Base-by-base conservation (phyloP, 2,888 invertebrate genomes). In the Clitarchus hookeri region DNA sequence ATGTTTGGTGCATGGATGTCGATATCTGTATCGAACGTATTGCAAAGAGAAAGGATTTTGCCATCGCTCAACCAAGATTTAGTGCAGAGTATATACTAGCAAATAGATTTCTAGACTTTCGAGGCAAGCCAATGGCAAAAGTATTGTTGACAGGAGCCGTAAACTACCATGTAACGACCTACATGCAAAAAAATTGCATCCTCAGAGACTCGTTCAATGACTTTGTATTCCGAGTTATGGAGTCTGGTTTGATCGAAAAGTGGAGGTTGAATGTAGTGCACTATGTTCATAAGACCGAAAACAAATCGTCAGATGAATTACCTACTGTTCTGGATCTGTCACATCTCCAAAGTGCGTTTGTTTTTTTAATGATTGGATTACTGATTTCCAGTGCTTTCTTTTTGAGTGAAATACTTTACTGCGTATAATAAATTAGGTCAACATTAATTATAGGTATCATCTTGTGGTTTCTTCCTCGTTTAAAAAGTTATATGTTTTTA, bases 181-280 rank as follows among this genome's bases (percentile, higher is more conserved):
- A 82, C 36, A 82, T 44, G 27, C 82, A 82, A 44, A 82, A 82
- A 23, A 36, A 82, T 23, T 36, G 23, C 82, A 82, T 36, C 27
- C 4, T 82, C 8, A 23, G 8, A 13, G 82, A 23, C 19, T 13
- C 44, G 23, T 44, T 27, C n/a, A 65, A 65, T 19, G 65, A 65
- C 11, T 65, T 65, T 19, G 19, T 65, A 4, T 65, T 65, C 2
- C 65, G 23, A 23, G 8, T 65, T 9, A 65, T 65, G 65, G 65
- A 23, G n/a, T 65, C 65, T n/a, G 65, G 65, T 8, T 9, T 65
- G 65, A 65, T 65, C n/a, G 23, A 65, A 23, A 65, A 65, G 8
- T 65, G 65, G 65, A 65, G 65, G n/a, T 65, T 65, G 19, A 19
- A 23, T 65, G 65, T 23, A 19, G 3, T 65, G 8, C 6, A 8